A percentile compares a stretch with the other conserved stretches of the same genome.
Evolutionary conservation across 2,797 vertebrate species (phyloP).

Genomic region (Discoglossus pictus): DNA sequence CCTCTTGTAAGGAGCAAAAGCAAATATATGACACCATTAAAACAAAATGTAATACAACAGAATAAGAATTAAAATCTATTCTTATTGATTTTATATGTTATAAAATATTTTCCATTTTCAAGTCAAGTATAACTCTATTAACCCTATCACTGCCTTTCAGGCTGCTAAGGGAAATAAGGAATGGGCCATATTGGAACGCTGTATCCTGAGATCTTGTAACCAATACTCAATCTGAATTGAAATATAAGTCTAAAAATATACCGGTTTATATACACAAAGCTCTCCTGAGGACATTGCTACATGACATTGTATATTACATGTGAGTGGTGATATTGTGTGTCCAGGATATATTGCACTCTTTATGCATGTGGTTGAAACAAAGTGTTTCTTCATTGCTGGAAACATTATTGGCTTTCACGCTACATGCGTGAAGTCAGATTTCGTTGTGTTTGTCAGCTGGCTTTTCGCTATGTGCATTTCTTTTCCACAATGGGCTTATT

Average conservation of each 20-base stretch:
- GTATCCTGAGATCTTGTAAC: too few relatives aligned
- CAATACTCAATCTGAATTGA: too few relatives aligned
- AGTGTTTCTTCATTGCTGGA: conserved; percentile 64
- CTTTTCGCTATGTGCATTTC: conserved; percentile 56
- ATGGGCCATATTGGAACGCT: too few relatives aligned
- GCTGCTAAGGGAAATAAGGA: too few relatives aligned
- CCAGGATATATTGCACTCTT: conserved; percentile 57
- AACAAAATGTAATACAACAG: too few relatives aligned
- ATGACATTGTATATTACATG: conserved; percentile 50
- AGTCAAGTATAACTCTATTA: too few relatives aligned
- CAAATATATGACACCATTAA: too few relatives aligned
- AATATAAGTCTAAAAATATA: conserved; percentile 29
- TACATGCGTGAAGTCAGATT: conserved; percentile 61
- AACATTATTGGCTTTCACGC: conserved; percentile 57
- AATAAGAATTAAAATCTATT: too few relatives aligned
- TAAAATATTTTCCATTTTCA: too few relatives aligned
- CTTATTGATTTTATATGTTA: too few relatives aligned
- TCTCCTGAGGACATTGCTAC: conserved; percentile 36
- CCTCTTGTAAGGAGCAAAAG: too few relatives aligned
- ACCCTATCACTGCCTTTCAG: too few relatives aligned
- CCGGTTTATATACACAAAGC: conserved; percentile 57
- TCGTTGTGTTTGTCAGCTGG: conserved; percentile 66
- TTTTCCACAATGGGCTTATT: conserved; percentile 70
- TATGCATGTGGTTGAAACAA: conserved; percentile 57
- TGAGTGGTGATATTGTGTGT: conserved; percentile 58